phyloP scores from a whole-genome alignment of 2,888 invertebrate species.

The Morpho achilles region DNA sequence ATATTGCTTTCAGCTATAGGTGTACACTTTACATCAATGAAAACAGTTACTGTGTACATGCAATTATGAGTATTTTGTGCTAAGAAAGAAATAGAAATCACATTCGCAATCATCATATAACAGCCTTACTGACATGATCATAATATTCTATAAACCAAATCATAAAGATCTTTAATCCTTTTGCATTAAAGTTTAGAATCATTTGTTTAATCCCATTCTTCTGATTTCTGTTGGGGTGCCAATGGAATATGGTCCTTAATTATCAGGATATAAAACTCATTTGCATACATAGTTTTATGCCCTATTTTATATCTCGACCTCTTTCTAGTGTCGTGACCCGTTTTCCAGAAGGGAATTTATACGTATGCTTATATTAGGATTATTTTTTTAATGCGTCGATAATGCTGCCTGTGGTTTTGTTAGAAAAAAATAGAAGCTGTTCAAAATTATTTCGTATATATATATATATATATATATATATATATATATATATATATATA shows the following conservation, averaged over 20 bases:
- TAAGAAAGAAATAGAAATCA: not conserved
- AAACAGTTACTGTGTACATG: not conserved
- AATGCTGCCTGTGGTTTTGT: too few relatives aligned
- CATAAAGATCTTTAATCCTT: constrained; percentile 1
- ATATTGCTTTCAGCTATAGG: constrained; percentile 13
- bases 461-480: too few relatives aligned
- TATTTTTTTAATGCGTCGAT: not conserved
- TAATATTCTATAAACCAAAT: not conserved
- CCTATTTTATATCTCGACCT: constrained; percentile 11
- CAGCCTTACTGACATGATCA: not conserved
- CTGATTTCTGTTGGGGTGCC: constrained; percentile 1
- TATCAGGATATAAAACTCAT: constrained; percentile 4
- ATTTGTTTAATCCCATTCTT: constrained; percentile 1
- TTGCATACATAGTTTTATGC: constrained; percentile 6
- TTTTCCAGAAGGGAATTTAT: constrained; percentile 5
- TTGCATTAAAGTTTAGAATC: constrained; percentile 2
- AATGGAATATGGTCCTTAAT: constrained; percentile 10
- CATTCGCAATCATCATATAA: not conserved
- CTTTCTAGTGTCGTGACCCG: constrained; percentile 14
- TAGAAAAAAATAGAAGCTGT: too few relatives aligned
- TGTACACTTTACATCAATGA: not conserved
- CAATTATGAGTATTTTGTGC: not conserved
- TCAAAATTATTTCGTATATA: too few relatives aligned
- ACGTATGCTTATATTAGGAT: constrained; percentile 2
- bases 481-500: too few relatives aligned